A percentile compares a stretch with the other conserved stretches of the same genome.
These are phyloP conservation scores for Phaethornis superciliosus DNA, from an alignment of 2,113 vertebrate species.

Conservation along the genomic window DNA sequence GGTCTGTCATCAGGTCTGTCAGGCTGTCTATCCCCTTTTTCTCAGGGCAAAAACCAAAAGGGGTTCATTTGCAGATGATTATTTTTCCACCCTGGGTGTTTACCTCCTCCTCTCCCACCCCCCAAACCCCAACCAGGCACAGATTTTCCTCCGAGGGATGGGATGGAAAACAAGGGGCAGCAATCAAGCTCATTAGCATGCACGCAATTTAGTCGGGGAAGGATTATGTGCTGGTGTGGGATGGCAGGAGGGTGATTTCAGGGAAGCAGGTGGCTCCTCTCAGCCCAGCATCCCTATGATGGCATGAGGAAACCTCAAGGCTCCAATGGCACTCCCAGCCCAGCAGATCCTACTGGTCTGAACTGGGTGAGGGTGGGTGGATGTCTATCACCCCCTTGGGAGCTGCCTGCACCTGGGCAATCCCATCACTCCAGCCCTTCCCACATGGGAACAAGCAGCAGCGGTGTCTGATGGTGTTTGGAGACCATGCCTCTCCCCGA, in stretches of 20 bases:
- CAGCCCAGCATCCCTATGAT: not conserved
- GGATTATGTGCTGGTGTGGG: not conserved
- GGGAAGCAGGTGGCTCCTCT: not conserved
- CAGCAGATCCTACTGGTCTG: not conserved
- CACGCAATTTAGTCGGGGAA: not conserved
- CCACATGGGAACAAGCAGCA: not conserved
- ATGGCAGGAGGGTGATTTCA: not conserved
- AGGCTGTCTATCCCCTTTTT: conserved; percentile 12
- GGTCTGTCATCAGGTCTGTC: not conserved
- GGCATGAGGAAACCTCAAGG: not conserved
- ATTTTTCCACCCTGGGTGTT: conserved; percentile 3
- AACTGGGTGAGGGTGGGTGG: not conserved
- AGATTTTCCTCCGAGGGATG: not conserved
- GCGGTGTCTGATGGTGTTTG: accelerated
- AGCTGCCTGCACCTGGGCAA: not conserved
- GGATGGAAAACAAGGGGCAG: not conserved
- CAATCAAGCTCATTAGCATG: not conserved
- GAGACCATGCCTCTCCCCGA: not conserved
- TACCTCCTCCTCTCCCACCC: not conserved
- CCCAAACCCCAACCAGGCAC: not conserved
- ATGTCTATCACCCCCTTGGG: accelerated
- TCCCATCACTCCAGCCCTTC: not conserved
- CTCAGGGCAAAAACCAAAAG: conserved; percentile 16
- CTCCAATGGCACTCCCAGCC: not conserved
- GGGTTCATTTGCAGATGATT: not conserved